Evolutionary conservation across 2,797 vertebrate genomes (phyloP).

Genomic region (Pseudocheirus occidentalis): DNA sequence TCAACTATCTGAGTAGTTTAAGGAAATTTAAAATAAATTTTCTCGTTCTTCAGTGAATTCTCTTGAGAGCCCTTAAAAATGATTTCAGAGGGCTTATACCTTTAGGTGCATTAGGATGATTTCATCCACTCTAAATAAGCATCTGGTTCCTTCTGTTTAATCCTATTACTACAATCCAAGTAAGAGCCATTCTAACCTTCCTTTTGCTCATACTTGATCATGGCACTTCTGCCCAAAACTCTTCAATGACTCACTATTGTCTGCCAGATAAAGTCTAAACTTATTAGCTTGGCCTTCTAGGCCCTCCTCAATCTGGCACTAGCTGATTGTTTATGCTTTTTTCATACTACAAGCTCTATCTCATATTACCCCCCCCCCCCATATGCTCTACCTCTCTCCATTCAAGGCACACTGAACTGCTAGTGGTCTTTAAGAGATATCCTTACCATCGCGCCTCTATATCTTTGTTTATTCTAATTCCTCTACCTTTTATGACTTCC

Average conservation of each 20-base stretch:
- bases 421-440: neutral
- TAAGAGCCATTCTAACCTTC: neutral
- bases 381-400: neutral
- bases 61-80: neutral
- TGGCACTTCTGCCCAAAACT: neutral
- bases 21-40: neutral
- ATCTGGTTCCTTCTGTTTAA: neutral
- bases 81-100: neutral
- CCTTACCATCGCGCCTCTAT: neutral
- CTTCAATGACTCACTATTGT: neutral
- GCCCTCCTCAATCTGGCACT: neutral
- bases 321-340: neutral
- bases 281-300: neutral
- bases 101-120: neutral
- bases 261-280: neutral
- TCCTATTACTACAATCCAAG: neutral
- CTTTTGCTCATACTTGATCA: neutral
- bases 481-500: neutral
- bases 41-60: neutral
- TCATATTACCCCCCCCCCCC: neutral
- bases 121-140: neutral
- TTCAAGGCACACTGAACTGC: neutral
- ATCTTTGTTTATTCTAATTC: neutral
- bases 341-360: neutral
- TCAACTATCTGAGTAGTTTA: neutral